phyloP scores from a whole-genome alignment of 2,888 invertebrate genomes.

The Volucella inflata region DNA sequence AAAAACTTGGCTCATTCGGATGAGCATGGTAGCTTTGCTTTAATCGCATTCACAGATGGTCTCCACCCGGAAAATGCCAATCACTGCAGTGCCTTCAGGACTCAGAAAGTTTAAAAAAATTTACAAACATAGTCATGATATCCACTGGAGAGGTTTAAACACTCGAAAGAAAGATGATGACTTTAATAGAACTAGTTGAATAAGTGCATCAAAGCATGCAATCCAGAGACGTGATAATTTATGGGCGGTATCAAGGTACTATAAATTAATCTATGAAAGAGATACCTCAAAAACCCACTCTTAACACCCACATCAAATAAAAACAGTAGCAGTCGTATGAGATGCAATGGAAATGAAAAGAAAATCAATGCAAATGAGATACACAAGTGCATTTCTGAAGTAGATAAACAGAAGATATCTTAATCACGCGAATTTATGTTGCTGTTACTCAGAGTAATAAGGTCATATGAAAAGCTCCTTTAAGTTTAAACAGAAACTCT shows the following conservation, averaged over 20 bases:
- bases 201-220: not conserved
- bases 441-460: too few relatives aligned
- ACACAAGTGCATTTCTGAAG: too few relatives aligned
- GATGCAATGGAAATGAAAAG: too few relatives aligned
- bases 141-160: conserved; percentile 13
- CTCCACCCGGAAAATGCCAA: conserved; percentile 53
- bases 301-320: too few relatives aligned
- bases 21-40: conserved; percentile 13
- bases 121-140: not conserved
- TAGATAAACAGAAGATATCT: too few relatives aligned
- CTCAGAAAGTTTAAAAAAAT: conserved; percentile 10
- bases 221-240: conserved; percentile 21
- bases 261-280: too few relatives aligned
- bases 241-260: not conserved
- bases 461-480: too few relatives aligned
- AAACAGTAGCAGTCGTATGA: too few relatives aligned
- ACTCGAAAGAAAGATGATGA: not conserved
- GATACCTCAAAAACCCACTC: too few relatives aligned
- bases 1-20: not conserved
- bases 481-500: too few relatives aligned
- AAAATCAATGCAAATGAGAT: too few relatives aligned
- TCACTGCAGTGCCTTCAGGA: conserved; percentile 21
- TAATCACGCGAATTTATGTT: too few relatives aligned
- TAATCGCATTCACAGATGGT: conserved; percentile 35
- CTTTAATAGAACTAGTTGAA: not conserved